Evolutionary conservation across 2,888 invertebrate species (phyloP).

Genomic region (Galerucella pusilla): DNA sequence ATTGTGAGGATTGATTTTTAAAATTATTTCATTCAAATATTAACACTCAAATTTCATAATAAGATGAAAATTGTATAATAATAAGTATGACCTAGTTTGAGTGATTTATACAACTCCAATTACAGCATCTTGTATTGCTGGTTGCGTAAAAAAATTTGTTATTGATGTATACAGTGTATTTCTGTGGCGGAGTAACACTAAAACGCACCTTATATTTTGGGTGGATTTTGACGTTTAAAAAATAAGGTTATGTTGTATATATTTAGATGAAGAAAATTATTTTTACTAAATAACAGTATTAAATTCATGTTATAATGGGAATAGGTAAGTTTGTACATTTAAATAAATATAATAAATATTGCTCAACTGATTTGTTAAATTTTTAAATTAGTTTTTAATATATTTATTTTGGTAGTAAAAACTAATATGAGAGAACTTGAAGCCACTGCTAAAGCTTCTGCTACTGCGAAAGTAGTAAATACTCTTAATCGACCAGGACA

Average conservation of each 20-base stretch:
- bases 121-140: background rate
- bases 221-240: constrained; percentile 1
- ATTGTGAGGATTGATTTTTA: too few relatives aligned
- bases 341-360: background rate
- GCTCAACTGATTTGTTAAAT: background rate
- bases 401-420: constrained; percentile 33
- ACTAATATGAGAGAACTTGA: constrained; percentile 76
- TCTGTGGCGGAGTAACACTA: background rate
- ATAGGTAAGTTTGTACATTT: background rate
- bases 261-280: background rate
- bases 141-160: background rate
- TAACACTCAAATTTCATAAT: too few relatives aligned
- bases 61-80: too few relatives aligned
- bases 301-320: constrained; percentile 7
- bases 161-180: too few relatives aligned
- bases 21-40: too few relatives aligned
- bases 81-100: background rate
- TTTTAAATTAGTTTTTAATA: background rate
- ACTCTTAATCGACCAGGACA: constrained; percentile 96
- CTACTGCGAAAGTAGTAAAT: constrained; percentile 87
- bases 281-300: background rate
- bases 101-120: background rate
- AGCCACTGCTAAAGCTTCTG: constrained; percentile 80
- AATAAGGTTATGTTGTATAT: background rate
- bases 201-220: background rate